Evolutionary conservation across 2,888 invertebrate genomes (phyloP), one percentile per base, ranked within the genome.

Genomic region (Acheta domesticus): DNA sequence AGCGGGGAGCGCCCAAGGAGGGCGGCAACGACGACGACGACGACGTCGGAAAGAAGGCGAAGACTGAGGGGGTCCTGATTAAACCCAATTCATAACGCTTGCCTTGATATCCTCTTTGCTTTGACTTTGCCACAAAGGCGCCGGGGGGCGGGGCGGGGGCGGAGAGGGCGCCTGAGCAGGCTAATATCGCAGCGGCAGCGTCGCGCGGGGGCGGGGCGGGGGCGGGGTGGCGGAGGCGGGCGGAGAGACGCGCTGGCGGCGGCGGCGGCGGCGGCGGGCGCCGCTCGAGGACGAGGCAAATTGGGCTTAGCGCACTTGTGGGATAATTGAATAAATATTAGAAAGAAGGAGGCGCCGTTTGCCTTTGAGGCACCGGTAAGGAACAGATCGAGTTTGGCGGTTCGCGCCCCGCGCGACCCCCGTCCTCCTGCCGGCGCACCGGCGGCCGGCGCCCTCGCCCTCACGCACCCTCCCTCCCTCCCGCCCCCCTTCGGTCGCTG

Each of bases 121-220:
- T 79, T 79, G 79, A 79, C 36, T 79, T 79, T 49, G 62, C 79
- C 79, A 79, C 79, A 79, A 79, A 79, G 79, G 79, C 73, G 62
- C 75, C 20, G 48, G 48, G 23, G n/a, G 48, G 78, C 50, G 49
- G 75, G 49, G 75, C 23, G 21, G 20, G 48, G 74, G 16, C 4
- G 36, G 89, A 89, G 89, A 62, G 62, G n/a, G 16, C 62, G 62
- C 62, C 62, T 62, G 62, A 62, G 62, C 62, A 62, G 62, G 62
- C 62, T 62, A 62, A 62, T 62, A 62, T 62, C 62, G 62, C 62
- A 62, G 62, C 16, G 62, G 62, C 62, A n/a, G 62, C n/a, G 62
- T 0, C 12, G 62, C 62, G 62, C 19, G 62, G 62, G 16, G 62
- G 16, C 16, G 16, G 19, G 62, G 62, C 62, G 62, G 62, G 16